Conservation (phyloP, 1,140 invertebrate species). For the Drosophila kepulauana region DNA sequence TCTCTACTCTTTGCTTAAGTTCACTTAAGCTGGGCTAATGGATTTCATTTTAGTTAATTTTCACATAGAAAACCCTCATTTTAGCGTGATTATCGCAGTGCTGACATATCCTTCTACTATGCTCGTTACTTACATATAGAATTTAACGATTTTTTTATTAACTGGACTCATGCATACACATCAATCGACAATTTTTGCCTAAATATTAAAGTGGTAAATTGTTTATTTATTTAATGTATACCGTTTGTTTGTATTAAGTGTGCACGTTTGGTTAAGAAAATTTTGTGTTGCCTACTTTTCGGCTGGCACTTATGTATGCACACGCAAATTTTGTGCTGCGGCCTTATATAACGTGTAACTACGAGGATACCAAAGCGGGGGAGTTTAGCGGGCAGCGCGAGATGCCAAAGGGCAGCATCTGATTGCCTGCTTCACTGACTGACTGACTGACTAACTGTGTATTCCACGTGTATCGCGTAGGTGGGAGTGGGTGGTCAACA, state of each 20-base stretch:
- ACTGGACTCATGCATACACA: conserved; percentile 7
- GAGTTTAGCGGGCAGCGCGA: neutral
- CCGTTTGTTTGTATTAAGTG: conserved; percentile 4
- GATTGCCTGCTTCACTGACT: neutral
- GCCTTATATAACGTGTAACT: conserved; percentile 45
- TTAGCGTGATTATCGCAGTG: neutral
- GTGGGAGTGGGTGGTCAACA: conserved; percentile 4
- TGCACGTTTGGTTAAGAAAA: conserved; percentile 1
- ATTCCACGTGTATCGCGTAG: conserved; percentile 31
- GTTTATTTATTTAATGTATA: conserved; percentile 5
- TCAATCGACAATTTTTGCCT: neutral
- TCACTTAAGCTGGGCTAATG: conserved; percentile 14
- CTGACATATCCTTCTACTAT: neutral
- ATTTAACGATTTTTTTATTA: conserved; percentile 24
- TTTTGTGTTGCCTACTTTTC: conserved; percentile 37
- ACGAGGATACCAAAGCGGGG: neutral
- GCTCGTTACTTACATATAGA: neutral
- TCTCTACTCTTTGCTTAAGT: neutral
- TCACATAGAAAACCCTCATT: neutral
- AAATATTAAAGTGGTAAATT: neutral
- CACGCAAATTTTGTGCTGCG: conserved; percentile 28
- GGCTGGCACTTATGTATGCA: conserved; percentile 17
- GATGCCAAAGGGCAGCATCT: neutral
- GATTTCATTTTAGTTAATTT: neutral
- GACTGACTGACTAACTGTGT: neutral